Percentiles rank a stretch among this genome's conserved stretches.
Conservation (phyloP, 1,140 invertebrate species). For the Vanessa tameamea region DNA sequence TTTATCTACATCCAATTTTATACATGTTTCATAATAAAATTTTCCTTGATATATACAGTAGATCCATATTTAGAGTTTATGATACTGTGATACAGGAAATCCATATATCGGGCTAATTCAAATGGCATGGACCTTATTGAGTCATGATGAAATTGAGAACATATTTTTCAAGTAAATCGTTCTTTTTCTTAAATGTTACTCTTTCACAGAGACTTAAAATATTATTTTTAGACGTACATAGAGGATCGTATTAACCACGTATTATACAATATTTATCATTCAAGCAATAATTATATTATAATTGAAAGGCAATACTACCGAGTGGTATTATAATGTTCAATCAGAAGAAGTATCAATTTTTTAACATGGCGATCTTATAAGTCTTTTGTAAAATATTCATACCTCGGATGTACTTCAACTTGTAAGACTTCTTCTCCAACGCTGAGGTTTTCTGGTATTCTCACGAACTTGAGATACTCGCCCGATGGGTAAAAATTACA, state of each 20-base stretch:
- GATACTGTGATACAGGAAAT: conserved; percentile 1
- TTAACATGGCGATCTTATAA: neutral
- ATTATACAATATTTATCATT: no score
- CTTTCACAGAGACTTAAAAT: neutral
- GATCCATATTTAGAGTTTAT: neutral
- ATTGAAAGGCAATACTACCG: no score
- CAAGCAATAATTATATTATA: no score
- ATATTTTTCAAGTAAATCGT: neutral
- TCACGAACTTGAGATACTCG: conserved; percentile 88
- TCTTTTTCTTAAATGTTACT: neutral
- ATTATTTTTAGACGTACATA: neutral
- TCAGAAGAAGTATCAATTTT: no score
- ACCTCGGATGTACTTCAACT: conserved; percentile 87
- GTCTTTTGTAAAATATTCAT: conserved; percentile 21
- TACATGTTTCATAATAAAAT: no score
- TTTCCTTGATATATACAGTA: neutral
- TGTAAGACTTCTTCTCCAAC: conserved; percentile 86
- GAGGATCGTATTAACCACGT: no score
- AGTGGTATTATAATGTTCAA: no score
- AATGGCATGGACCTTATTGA: neutral
- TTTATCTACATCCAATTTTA: no score
- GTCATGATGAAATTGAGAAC: neutral
- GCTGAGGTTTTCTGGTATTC: conserved; percentile 86
- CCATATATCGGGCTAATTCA: neutral
- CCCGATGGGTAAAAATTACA: conserved; percentile 90